Percentiles rank a stretch among this genome's conserved stretches.
Evolutionary conservation across 2,113 vertebrate species (phyloP).

Genomic region (Pangasianodon hypophthalmus): DNA sequence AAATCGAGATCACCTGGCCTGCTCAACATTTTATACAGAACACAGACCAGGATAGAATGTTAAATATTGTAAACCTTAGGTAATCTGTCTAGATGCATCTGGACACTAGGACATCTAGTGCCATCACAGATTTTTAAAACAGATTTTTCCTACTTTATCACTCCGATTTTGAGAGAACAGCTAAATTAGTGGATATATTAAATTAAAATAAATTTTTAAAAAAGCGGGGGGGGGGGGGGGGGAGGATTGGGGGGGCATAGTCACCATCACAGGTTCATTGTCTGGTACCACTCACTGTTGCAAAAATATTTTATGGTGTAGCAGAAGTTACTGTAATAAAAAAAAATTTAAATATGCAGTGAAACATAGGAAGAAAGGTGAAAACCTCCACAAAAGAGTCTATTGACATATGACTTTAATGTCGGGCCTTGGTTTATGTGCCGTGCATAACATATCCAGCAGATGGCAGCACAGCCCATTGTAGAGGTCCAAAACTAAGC

Average conservation of each 20-base stretch:
- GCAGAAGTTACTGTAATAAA: neutral
- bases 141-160: neutral
- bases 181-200: neutral
- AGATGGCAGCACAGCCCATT: constrained; percentile 42
- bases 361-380: neutral
- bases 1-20: neutral
- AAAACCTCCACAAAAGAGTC: neutral
- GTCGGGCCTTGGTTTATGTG: neutral
- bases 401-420: neutral
- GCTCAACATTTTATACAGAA: neutral
- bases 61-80: neutral
- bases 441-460: constrained; percentile 10
- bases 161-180: neutral
- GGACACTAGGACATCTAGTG: neutral
- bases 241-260: neutral
- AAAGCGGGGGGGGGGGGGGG: neutral
- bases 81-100: neutral
- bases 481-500: neutral
- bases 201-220: neutral
- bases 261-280: neutral
- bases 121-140: neutral
- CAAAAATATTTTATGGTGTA: neutral
- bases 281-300: neutral
- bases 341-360: neutral
- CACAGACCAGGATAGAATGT: neutral